phyloP scores from a whole-genome alignment of 2,113 vertebrate species.

The Chionodraco myersi region DNA sequence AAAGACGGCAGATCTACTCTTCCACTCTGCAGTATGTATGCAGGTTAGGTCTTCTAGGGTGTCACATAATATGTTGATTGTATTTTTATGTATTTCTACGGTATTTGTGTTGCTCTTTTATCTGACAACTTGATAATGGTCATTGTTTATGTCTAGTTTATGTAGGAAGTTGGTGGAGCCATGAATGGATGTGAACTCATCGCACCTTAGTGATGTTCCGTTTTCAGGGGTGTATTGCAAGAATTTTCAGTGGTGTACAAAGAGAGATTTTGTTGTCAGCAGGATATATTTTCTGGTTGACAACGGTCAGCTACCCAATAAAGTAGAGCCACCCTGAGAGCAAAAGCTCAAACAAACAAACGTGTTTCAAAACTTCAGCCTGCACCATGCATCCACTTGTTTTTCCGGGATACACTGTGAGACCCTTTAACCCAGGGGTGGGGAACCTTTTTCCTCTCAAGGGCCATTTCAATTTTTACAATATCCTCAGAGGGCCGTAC shows the following conservation, averaged over 20 bases:
- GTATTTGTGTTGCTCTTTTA: not conserved
- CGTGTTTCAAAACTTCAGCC: slow-evolving; percentile 28
- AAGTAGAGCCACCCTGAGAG: slow-evolving; percentile 29
- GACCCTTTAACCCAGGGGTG: not conserved
- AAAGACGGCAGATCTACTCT: not conserved
- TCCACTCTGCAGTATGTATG: slow-evolving; percentile 8
- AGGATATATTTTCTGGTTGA: slow-evolving; percentile 24
- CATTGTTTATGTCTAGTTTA: not conserved
- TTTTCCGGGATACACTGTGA: slow-evolving; percentile 22
- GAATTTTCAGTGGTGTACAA: not conserved
- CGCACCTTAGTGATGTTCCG: not conserved
- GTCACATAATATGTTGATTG: not conserved
- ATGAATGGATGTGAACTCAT: not conserved
- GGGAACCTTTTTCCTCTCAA: no score
- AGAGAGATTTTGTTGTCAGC: not conserved
- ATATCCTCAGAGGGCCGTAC: no score
- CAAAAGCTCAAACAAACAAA: slow-evolving; percentile 22
- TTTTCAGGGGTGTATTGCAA: slow-evolving; percentile 3
- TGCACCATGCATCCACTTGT: slow-evolving; percentile 4
- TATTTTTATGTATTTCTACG: slow-evolving; percentile 2
- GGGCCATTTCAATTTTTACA: no score
- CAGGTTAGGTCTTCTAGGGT: slow-evolving; percentile 1
- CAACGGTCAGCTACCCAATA: slow-evolving; percentile 30
- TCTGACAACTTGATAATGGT: not conserved
- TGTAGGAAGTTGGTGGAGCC: not conserved